Evolutionary conservation across 2,888 invertebrate species (phyloP).

Genomic region (Drosophila mimica): DNA sequence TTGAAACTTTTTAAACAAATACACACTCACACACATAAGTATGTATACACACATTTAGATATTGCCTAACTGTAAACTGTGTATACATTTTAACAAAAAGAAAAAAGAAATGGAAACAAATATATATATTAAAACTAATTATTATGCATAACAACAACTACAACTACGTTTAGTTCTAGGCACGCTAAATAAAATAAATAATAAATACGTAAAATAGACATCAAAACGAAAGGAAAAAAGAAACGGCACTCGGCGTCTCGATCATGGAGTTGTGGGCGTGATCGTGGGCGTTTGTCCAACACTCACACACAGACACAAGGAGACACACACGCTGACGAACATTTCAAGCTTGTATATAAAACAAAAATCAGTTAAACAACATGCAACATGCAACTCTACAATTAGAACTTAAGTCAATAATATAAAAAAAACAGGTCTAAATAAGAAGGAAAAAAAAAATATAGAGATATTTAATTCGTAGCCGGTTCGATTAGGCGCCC

Average conservation of each 20-base stretch:
- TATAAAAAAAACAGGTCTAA: constrained; percentile 63
- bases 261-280: constrained; percentile 39
- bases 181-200: constrained; percentile 34
- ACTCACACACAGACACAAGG: constrained; percentile 5
- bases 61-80: constrained; percentile 54
- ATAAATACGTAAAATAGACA: constrained; percentile 53
- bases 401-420: constrained; percentile 51
- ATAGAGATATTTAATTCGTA: constrained; percentile 38
- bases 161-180: constrained; percentile 49
- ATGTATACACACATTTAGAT: constrained; percentile 24
- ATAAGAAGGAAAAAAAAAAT: constrained; percentile 10
- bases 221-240: neutral
- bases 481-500: constrained; percentile 44
- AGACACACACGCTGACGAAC: constrained; percentile 4
- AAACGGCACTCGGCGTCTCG: constrained; percentile 39
- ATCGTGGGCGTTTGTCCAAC: constrained; percentile 40
- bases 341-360: constrained; percentile 54
- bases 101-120: constrained; percentile 23
- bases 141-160: constrained; percentile 29
- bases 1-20: constrained; percentile 34
- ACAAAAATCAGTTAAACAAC: constrained; percentile 18
- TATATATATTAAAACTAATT: constrained; percentile 6
- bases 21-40: constrained; percentile 11
- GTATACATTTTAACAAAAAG: constrained; percentile 55
- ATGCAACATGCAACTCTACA: constrained; percentile 49